Percentiles rank a stretch among this genome's conserved stretches.
Conservation (phyloP, 2,888 invertebrate species). For the Podabrus alpinus region DNA sequence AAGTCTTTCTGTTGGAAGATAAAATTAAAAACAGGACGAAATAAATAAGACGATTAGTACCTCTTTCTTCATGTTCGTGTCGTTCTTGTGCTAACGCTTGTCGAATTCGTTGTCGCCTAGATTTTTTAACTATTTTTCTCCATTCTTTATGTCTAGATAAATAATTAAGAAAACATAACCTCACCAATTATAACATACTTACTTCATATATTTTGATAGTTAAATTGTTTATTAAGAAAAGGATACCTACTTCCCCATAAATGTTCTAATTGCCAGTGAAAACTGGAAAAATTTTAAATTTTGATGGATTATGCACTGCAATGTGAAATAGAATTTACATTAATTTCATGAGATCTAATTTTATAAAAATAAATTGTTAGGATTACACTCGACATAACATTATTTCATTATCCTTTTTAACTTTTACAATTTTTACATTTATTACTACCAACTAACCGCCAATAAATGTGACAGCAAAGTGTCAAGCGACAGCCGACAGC, state of each 20-base stretch:
- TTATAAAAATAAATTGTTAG: neutral
- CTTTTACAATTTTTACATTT: neutral
- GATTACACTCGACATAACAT: neutral
- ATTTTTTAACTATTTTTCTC: constrained; percentile 74
- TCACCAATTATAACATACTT: constrained; percentile 16
- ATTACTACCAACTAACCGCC: neutral
- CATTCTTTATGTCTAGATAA: constrained; percentile 67
- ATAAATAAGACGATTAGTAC: constrained; percentile 41
- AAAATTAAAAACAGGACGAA: neutral
- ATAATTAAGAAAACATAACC: constrained; percentile 49
- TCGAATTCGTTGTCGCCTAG: constrained; percentile 70
- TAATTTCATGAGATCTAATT: neutral
- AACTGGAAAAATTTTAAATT: neutral
- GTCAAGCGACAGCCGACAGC: too few species aligned
- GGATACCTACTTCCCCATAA: constrained; percentile 56
- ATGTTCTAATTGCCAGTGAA: neutral
- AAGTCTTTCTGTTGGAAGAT: constrained; percentile 47
- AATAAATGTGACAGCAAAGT: neutral
- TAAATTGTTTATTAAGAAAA: constrained; percentile 40
- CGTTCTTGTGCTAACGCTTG: constrained; percentile 63
- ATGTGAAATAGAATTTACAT: neutral
- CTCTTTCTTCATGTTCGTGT: constrained; percentile 55
- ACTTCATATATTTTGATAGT: constrained; percentile 7
- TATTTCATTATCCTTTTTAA: neutral
- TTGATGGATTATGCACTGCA: neutral